phyloP scores from a whole-genome alignment of 2,113 vertebrate species.

The Perognathus longimembris region DNA sequence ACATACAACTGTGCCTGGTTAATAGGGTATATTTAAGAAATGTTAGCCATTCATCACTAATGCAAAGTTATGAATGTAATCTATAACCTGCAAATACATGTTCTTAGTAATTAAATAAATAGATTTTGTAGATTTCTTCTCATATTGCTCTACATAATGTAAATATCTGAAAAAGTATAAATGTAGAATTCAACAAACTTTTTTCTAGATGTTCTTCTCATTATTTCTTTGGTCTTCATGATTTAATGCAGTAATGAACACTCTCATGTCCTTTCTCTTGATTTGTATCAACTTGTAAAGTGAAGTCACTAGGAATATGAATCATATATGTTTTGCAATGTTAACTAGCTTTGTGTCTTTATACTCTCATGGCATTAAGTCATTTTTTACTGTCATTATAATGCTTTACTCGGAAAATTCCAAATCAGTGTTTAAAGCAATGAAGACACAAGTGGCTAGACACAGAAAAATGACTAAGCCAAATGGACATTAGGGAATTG shows the following conservation, averaged over 20 bases:
- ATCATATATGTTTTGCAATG: neutral
- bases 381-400: constrained; percentile 43
- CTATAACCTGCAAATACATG: neutral
- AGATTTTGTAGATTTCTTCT: constrained; percentile 5
- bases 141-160: neutral
- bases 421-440: constrained; percentile 49
- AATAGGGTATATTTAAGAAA: neutral
- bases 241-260: constrained; percentile 1
- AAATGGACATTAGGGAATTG: neutral
- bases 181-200: neutral
- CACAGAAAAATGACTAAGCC: neutral
- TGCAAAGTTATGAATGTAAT: neutral
- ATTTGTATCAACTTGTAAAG: neutral
- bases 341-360: neutral
- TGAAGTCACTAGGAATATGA: neutral
- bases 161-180: constrained; percentile 7
- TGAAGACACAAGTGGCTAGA: neutral
- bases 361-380: neutral
- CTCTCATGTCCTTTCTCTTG: neutral
- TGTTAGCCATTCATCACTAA: neutral
- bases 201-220: neutral
- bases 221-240: neutral
- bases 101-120: neutral
- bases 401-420: constrained; percentile 19
- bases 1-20: neutral